Evolutionary conservation across 1,140 invertebrate genomes (phyloP), one percentile per base, ranked within the genome.

Genomic region (Drosophila persimilis): DNA sequence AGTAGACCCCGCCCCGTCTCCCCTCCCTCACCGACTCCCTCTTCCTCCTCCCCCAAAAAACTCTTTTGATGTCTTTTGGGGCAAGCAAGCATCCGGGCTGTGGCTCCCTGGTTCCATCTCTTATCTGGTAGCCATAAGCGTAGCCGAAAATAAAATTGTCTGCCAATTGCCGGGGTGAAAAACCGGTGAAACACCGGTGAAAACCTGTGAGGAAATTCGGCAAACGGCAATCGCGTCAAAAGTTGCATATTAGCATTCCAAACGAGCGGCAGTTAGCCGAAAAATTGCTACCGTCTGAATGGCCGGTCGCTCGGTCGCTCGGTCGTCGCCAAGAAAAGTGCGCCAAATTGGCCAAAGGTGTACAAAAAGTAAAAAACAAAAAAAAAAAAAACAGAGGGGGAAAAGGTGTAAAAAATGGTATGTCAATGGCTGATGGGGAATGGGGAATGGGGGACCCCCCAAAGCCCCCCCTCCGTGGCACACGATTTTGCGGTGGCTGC

Each of bases 211-310:
- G 60, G 59, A 46, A 52, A 66, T 52, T 31, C 62, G 73, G 13
- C 54, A 29, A 44, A 35, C 52, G 77, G 46, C 77, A 86, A 84
- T 86, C 70, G 83, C 78, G 75, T 86, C 81, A 81, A 75, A 39
- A 86, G 77, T 78, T 86, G 83, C 83, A 86, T 81, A 86, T 86
- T 86, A 88, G 80, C 83, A 86, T 86, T 86, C 86, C 81, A 85
- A 85, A 85, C 81, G 81, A 85, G 81, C 81, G 64, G 73, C 81
- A 86, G 81, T 86, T 88, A 86, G 77, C 81, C 81, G 76, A 86
- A 84, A 86, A 86, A 85, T 85, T 77, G 83, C 83, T 41, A 77
- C 51, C 73, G 35, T 39, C 35, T 26, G 35, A 81, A 74, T 83
- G 73, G 24, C 5, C 24, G 24, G 24, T 24, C 24, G 20, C 20